These are phyloP conservation scores for Uromys caudimaculatus DNA, from an alignment of 2,797 vertebrate species.

Conservation along the genomic window DNA sequence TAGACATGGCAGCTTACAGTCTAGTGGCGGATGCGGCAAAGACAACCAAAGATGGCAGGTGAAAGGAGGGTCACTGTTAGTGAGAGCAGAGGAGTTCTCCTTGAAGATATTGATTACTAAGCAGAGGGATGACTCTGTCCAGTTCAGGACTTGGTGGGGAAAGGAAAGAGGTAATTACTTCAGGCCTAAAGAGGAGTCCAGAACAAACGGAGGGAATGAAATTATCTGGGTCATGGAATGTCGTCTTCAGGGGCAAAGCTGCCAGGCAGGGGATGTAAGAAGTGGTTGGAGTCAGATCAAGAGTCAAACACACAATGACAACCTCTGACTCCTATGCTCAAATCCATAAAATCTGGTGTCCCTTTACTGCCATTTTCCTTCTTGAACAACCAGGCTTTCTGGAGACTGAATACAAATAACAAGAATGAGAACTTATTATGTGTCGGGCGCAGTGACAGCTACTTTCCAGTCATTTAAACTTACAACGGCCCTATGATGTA, in stretches of 20 bases:
- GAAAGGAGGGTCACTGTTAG: background rate
- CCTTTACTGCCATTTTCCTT: background rate
- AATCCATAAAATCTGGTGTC: background rate
- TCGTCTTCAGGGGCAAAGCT: background rate
- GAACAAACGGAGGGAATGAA: background rate
- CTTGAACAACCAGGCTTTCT: background rate
- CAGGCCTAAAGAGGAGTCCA: background rate
- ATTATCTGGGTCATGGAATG: background rate
- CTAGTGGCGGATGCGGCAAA: background rate
- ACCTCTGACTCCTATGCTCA: background rate
- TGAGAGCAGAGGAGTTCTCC: rapidly evolving
- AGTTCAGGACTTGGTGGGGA: background rate
- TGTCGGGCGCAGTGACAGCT: background rate
- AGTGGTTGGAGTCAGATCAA: background rate
- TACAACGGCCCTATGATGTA: background rate
- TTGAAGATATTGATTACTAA: background rate
- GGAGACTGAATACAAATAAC: background rate
- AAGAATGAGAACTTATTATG: background rate
- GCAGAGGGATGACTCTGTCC: background rate
- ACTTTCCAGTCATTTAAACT: background rate
- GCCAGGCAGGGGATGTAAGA: background rate
- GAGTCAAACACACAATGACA: too few relatives aligned
- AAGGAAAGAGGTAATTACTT: background rate
- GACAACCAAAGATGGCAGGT: background rate
- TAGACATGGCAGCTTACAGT: background rate